Evolutionary conservation across 2,797 vertebrate genomes (phyloP).

Genomic region (Tokudaia tokunoshimensis): DNA sequence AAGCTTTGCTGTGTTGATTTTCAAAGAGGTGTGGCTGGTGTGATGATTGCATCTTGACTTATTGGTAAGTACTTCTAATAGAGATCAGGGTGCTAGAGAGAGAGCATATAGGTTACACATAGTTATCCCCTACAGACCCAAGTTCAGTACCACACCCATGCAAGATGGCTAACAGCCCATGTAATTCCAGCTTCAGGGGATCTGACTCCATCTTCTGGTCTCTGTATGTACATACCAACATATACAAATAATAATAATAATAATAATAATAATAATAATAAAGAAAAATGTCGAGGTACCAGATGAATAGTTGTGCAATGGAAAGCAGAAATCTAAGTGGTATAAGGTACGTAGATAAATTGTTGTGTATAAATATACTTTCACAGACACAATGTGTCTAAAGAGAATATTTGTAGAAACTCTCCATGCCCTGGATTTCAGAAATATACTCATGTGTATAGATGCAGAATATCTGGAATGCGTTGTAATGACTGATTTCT

Average conservation of each 20-base stretch:
- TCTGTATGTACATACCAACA: background rate
- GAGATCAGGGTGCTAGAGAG: background rate
- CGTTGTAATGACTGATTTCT: background rate
- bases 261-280: too few relatives aligned
- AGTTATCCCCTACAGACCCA: background rate
- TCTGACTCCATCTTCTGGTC: background rate
- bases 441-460: background rate
- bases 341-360: background rate
- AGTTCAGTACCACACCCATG: background rate
- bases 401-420: background rate
- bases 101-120: background rate
- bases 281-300: background rate
- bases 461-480: background rate
- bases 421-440: background rate
- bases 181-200: background rate
- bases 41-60: background rate
- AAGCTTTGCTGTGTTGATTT: background rate
- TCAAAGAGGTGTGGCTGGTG: background rate
- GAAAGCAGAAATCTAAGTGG: background rate
- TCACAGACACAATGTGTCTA: fast-evolving
- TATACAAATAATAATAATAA: background rate
- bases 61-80: background rate
- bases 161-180: background rate
- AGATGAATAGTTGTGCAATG: background rate
- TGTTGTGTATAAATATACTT: background rate